These are phyloP conservation scores for Scylla paramamosain DNA, from an alignment of 1,140 invertebrate species.

Conservation along the genomic window DNA sequence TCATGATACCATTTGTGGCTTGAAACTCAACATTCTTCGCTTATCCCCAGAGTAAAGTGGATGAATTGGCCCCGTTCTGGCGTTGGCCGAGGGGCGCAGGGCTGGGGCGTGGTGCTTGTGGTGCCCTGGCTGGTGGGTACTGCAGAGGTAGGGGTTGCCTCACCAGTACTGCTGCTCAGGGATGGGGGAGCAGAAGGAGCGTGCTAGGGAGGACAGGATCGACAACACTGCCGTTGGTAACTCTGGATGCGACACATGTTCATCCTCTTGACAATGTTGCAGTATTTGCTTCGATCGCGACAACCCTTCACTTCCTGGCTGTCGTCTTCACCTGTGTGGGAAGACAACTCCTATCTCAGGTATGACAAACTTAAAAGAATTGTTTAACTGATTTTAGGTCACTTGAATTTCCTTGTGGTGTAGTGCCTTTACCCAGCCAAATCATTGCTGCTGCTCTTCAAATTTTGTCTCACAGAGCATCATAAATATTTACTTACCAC, in stretches of 20 bases:
- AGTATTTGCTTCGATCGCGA: conserved; percentile 89
- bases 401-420: too few species aligned
- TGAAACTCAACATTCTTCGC: conserved; percentile 5
- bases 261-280: conserved; percentile 89
- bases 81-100: not conserved
- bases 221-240: conserved; percentile 91
- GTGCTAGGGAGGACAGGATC: conserved; percentile 84
- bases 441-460: too few species aligned
- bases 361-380: not conserved
- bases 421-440: too few species aligned
- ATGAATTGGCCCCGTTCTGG: conserved; percentile 47
- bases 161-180: not conserved
- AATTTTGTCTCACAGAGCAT: too few species aligned
- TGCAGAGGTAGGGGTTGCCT: not conserved
- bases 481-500: too few species aligned
- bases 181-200: not conserved
- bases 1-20: not conserved
- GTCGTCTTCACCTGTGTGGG: conserved; percentile 55
- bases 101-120: not conserved
- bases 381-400: too few species aligned
- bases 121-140: not conserved
- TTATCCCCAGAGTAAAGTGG: conserved; percentile 37
- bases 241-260: conserved; percentile 90
- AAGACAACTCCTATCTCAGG: conserved; percentile 37
- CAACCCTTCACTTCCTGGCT: conserved; percentile 82